Evolutionary conservation across 2,797 vertebrate genomes (phyloP), one percentile per base, ranked within the genome.

Genomic region (Cuculus canorus): DNA sequence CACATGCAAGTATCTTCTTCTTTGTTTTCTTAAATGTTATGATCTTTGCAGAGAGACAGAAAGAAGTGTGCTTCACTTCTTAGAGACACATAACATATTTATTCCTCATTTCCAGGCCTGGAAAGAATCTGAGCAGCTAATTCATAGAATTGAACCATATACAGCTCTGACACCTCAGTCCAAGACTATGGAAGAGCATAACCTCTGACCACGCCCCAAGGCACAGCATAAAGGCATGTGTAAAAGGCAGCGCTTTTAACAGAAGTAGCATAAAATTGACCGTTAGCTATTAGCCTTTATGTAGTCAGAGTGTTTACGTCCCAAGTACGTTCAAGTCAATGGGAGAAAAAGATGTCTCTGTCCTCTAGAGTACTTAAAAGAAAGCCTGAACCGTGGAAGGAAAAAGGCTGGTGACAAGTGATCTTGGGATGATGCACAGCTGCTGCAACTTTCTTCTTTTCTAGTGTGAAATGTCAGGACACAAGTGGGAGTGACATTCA

Each of bases 401-500:
- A 82, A 52, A 85, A 87, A 82, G 23, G 28, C 17, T 61, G 15
- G 30, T 76, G 41, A 84, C 32, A 54, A 88, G 69, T 77, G 86
- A 84, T 43, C n/a, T 39, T 63, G 77, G 56, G 77, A 88, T 75
- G 54, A 61, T 86, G 65, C 37, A 76, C 66, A 96, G 70, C 47
- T 94, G 82, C 66, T 69, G 21, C 19, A 69, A 43, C 72, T 82
- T 88, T 72, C 28, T 92, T 86, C 50, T 92, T 59, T 81, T 81
- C 45, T 63, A 69, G 37, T 43, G 59, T 69, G 69, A 95, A 95
- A 88, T 84, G 82, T 91, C 93, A 83, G 33, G 54, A 92, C 61
- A 80, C 69, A 63, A 25, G 10, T 0, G 1, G 59, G 30, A 91
- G 8, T 66, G 54, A 86, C 54, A 50, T 69, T 78, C 57, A 86